A percentile compares a stretch with the other conserved stretches of the same genome.
These are phyloP conservation scores for Horisme vitalbata DNA, from an alignment of 2,888 invertebrate genomes.

Conservation along the genomic window DNA sequence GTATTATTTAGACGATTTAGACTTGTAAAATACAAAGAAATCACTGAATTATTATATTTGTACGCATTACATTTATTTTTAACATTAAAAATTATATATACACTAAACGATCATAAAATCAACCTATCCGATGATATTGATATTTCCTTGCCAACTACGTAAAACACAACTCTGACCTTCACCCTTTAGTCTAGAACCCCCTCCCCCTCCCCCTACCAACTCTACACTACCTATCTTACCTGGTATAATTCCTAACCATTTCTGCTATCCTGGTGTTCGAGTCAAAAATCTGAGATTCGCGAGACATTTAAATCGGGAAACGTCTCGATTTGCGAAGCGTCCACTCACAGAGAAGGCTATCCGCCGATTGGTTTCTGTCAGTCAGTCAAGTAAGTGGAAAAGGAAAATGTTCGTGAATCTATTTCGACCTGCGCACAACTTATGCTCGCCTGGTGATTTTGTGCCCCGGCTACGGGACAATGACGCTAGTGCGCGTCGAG, in stretches of 20 bases:
- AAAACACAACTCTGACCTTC: neutral
- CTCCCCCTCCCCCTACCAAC: neutral
- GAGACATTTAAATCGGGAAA: conserved; percentile 44
- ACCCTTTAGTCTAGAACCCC: too few species aligned
- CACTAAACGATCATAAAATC: too few species aligned
- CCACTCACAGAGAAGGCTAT: conserved; percentile 44
- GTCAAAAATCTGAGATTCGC: conserved; percentile 46
- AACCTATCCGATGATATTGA: too few species aligned
- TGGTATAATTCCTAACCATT: conserved; percentile 26
- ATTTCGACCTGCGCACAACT: conserved; percentile 19
- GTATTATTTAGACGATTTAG: too few species aligned
- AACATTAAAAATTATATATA: too few species aligned
- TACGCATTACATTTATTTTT: too few species aligned
- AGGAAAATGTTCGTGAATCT: conserved; percentile 6
- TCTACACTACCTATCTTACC: neutral
- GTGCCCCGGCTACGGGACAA: conserved; percentile 25
- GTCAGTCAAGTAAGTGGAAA: conserved; percentile 3
- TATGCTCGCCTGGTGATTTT: conserved; percentile 30
- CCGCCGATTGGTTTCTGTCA: conserved; percentile 40
- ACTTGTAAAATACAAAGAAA: too few species aligned
- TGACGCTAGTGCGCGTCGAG: conserved; percentile 23
- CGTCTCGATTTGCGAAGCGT: conserved; percentile 43
- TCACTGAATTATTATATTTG: too few species aligned
- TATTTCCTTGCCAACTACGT: too few species aligned
- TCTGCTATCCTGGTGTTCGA: conserved; percentile 55